Percentiles rank a stretch among this genome's conserved stretches.
Evolutionary conservation across 1,140 invertebrate genomes (phyloP).

Genomic region (Panulirus ornatus): DNA sequence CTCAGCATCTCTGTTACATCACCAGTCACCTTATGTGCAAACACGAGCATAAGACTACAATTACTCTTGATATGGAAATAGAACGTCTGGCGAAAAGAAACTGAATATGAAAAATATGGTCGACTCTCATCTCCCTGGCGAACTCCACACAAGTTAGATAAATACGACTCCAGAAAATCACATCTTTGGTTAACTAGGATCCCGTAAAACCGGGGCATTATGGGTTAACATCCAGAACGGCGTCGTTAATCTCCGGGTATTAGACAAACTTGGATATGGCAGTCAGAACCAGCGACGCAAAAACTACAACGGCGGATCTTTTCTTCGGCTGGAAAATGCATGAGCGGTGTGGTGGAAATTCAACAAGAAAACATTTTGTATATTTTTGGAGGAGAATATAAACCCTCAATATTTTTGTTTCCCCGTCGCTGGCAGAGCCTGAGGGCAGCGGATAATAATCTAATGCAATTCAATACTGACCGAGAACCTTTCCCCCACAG

Average conservation of each 20-base stretch:
- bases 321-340: background rate
- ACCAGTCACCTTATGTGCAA: too few relatives aligned
- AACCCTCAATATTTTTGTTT: background rate
- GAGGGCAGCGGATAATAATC: background rate
- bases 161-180: too few relatives aligned
- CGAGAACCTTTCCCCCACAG: background rate
- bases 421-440: background rate
- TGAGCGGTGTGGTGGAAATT: background rate
- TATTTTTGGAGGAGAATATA: background rate
- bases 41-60: too few relatives aligned
- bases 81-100: too few relatives aligned
- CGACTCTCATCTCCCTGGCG: too few relatives aligned
- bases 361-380: slow-evolving; percentile 1
- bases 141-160: too few relatives aligned
- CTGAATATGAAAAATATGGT: too few relatives aligned
- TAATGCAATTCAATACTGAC: background rate
- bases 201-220: background rate
- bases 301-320: background rate
- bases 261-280: background rate
- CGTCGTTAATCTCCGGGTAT: background rate
- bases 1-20: too few relatives aligned
- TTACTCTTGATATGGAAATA: too few relatives aligned
- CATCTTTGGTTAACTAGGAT: background rate
- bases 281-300: background rate
- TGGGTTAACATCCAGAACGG: background rate